phyloP scores from a whole-genome alignment of 2,888 invertebrate species.

The Acholoe squamosa region DNA sequence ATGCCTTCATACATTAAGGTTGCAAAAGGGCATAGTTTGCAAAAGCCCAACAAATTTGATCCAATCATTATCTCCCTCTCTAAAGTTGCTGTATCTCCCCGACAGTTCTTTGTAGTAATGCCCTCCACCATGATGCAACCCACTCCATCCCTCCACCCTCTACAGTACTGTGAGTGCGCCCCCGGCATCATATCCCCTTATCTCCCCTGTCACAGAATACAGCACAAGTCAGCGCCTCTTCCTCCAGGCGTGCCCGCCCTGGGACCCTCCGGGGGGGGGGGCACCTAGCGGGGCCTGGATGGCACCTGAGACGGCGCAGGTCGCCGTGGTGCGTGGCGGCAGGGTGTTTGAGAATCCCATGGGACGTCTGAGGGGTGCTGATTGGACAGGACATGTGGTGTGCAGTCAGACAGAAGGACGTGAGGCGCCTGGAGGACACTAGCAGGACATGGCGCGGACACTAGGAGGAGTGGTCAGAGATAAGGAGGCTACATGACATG shows the following conservation, averaged over 20 bases:
- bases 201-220: neutral
- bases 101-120: too few species aligned
- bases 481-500: neutral
- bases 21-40: too few species aligned
- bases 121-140: too few species aligned
- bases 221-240: neutral
- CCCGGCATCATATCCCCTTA: neutral
- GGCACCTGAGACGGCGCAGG: slow-evolving; percentile 2
- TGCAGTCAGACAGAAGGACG: slow-evolving; percentile 44
- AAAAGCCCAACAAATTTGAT: too few species aligned
- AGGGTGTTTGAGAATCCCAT: neutral
- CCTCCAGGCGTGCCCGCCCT: neutral
- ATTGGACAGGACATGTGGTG: slow-evolving; percentile 36
- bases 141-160: neutral
- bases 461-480: neutral
- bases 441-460: too few species aligned
- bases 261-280: neutral
- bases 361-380: neutral
- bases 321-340: neutral
- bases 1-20: too few species aligned
- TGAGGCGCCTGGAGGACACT: neutral
- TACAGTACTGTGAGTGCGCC: neutral
- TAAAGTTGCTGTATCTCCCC: too few species aligned
- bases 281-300: too few species aligned
- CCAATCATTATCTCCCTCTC: too few species aligned